These are phyloP conservation scores for Botia kubotai DNA, from an alignment of 2,797 vertebrate species.

Conservation along the genomic window DNA sequence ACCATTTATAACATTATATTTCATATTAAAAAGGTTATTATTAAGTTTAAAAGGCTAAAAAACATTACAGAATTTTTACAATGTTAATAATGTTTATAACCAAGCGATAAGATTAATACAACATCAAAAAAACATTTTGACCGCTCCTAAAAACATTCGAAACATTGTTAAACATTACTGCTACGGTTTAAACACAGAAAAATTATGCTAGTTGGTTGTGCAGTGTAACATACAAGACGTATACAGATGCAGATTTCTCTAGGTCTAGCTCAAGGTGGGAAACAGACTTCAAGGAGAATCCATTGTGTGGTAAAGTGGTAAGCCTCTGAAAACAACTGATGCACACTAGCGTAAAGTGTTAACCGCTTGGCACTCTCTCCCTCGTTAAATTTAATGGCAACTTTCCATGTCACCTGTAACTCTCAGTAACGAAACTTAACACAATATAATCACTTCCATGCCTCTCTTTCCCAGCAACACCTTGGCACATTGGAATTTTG, in stretches of 20 bases:
- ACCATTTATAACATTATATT: no score
- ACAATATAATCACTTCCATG: constrained; percentile 71
- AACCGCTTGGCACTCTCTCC: constrained; percentile 65
- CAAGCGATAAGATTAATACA: no score
- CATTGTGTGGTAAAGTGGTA: constrained; percentile 36
- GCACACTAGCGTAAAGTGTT: constrained; percentile 64
- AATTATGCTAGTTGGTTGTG: not conserved
- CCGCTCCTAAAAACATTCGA: no score
- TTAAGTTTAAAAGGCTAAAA: no score
- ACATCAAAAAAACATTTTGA: no score
- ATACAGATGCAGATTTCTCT: not conserved
- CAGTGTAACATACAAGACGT: no score
- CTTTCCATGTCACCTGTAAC: constrained; percentile 78
- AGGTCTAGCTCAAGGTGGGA: not conserved
- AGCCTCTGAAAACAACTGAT: constrained; percentile 50
- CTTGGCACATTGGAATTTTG: constrained; percentile 4
- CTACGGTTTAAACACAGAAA: no score
- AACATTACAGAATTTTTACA: no score
- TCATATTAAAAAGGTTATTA: no score
- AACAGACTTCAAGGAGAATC: constrained; percentile 23
- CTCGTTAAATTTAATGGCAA: constrained; percentile 70
- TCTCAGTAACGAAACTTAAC: constrained; percentile 76
- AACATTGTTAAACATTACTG: no score
- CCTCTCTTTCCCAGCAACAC: constrained; percentile 45
- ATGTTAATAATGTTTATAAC: no score